Percentiles rank a stretch among this genome's conserved stretches.
phyloP scores from a whole-genome alignment of 2,113 vertebrate genomes.

The Megaceryle torquata region DNA sequence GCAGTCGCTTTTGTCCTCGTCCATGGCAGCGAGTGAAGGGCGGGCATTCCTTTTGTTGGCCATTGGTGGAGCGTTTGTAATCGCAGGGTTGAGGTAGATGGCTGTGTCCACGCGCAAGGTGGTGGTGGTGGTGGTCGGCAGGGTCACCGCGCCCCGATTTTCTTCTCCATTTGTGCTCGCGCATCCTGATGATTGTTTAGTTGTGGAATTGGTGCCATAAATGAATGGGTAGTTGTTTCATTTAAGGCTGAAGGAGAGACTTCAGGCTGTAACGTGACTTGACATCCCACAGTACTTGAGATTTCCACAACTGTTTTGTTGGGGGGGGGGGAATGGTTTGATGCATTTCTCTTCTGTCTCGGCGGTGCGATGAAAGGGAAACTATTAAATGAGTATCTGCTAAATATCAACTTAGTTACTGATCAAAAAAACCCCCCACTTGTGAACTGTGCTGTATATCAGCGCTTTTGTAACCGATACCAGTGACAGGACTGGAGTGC shows the following conservation, averaged over 20 bases:
- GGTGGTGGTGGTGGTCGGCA: background rate
- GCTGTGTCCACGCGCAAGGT: background rate
- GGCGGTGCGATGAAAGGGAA: background rate
- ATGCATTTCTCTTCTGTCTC: background rate
- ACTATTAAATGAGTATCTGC: background rate
- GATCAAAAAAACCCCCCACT: background rate
- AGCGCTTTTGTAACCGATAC: background rate
- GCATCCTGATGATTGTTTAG: background rate
- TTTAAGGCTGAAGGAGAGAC: background rate
- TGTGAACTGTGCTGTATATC: background rate
- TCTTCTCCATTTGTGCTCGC: background rate
- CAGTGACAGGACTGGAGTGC: background rate
- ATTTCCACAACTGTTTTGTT: background rate
- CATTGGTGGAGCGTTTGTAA: background rate
- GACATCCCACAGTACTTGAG: background rate
- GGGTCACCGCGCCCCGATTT: background rate
- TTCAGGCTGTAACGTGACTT: conserved; percentile 15
- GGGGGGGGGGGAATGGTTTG: background rate
- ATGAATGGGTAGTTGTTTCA: background rate
- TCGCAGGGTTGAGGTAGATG: background rate
- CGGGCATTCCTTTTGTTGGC: background rate
- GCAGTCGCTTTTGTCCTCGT: background rate
- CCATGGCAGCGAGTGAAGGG: background rate
- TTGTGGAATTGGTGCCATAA: background rate
- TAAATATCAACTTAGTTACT: background rate